A percentile compares a stretch with the other conserved stretches of the same genome.
Conservation (phyloP, 1,140 invertebrate genomes). For the Dufourea novaeangliae region DNA sequence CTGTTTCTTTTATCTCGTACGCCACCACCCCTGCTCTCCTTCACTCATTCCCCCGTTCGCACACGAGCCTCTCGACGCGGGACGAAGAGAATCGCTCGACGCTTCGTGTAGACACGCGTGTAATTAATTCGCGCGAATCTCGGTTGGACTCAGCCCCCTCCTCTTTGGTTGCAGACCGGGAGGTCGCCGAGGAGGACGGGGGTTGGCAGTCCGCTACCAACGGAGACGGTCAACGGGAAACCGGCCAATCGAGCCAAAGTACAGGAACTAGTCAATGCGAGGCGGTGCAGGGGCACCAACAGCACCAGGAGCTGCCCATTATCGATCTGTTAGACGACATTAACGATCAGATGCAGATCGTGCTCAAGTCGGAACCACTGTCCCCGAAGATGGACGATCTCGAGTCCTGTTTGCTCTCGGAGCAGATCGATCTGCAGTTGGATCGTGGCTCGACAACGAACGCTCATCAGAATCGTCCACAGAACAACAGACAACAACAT, state of each 20-base stretch:
- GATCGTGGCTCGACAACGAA: constrained; percentile 27
- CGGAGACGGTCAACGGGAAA: constrained; percentile 66
- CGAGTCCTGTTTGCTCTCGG: constrained; percentile 67
- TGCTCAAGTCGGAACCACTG: constrained; percentile 75
- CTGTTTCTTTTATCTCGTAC: constrained; percentile 4
- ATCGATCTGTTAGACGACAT: constrained; percentile 79
- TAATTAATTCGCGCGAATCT: constrained; percentile 53
- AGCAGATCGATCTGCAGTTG: constrained; percentile 50
- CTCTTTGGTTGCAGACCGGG: constrained; percentile 82
- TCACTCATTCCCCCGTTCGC: not conserved
- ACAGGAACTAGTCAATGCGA: constrained; percentile 65
- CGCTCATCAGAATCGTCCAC: not conserved
- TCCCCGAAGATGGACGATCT: constrained; percentile 75
- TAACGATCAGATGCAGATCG: constrained; percentile 75
- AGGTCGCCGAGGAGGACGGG: constrained; percentile 81
- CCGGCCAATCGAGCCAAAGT: constrained; percentile 68
- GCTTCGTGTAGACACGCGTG: constrained; percentile 33
- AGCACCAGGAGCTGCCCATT: constrained; percentile 72
- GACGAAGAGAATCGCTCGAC: constrained; percentile 10
- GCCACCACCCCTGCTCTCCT: not conserved
- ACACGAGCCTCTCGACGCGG: not conserved
- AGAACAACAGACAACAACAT: constrained; percentile 11
- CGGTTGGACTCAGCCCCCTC: constrained; percentile 81
- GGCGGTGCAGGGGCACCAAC: constrained; percentile 48
- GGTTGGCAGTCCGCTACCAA: constrained; percentile 77